Evolutionary conservation across 2,888 invertebrate species (phyloP), one percentile per base, ranked within the genome.

Genomic region (Dyspetes luteomarginatus): DNA sequence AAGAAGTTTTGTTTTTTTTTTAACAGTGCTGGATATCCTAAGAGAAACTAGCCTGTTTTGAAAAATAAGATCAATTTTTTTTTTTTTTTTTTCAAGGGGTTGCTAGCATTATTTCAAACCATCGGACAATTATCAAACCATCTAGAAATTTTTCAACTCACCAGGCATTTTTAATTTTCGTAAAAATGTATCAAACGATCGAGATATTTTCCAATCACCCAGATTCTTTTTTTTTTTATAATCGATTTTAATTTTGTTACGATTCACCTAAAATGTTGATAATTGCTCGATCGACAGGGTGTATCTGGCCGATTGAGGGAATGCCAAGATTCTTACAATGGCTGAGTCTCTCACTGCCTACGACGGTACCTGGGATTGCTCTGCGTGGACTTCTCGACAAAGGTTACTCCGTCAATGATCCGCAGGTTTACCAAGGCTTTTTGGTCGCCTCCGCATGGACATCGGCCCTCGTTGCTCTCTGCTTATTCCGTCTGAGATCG

Each of bases 351-450:
- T 90, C 93, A 0, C 93, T 97, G 3, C 98, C 98, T 0, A 96
- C 97, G 89, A 98, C 98, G 0, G 92, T 97, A 68, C 95, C 97
- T 0, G 95, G 96, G 0, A 94, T 95, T 81, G 95, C 97, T 0
- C 93, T 97, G 68, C 93, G 98, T 80, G 95, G 95, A 85, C 93
- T 97, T 71, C 93, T 97, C 87, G 95, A 95, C 79, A 95, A 96
- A 89, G 97, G 97, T 0, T 95, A 95, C 93, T 91, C 94, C 0
- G 92, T 97, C 43, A 91, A 93, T 0, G 94, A 97, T 76, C 93
- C 94, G 0, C 93, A 95, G 17, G 97, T 98, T 7, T 95, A 95
- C 91, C 93, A 93, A 69, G 98, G 97, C 0, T 95, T 97, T 86
- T 89, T 96, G 0, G 94, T 96, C 0, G 94, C 95, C 26, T 7